Evolutionary conservation across 2,113 vertebrate genomes (phyloP).

Genomic region (Xenopus borealis): DNA sequence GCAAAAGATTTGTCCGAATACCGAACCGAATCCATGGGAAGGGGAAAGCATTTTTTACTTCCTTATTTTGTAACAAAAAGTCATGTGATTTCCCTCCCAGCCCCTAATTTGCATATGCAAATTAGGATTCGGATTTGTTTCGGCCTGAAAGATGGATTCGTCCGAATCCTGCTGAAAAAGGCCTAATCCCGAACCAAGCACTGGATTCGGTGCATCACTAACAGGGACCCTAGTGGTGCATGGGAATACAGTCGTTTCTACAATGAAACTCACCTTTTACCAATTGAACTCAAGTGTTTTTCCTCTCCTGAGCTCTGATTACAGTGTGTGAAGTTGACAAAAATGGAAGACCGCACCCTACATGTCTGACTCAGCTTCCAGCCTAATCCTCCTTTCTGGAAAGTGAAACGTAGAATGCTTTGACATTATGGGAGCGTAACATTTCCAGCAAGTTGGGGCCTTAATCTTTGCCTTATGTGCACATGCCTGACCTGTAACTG

Average conservation of each 20-base stretch:
- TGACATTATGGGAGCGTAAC: neutral
- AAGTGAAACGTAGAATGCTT: neutral
- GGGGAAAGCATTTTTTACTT: no score
- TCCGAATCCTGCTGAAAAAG: no score
- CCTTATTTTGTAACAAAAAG: no score
- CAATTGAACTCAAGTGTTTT: neutral
- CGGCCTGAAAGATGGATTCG: no score
- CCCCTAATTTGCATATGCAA: no score
- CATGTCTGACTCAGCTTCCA: neutral
- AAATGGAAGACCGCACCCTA: neutral
- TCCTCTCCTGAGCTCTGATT: neutral
- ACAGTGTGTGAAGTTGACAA: neutral
- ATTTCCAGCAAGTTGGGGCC: neutral
- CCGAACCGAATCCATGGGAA: no score
- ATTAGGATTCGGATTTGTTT: no score
- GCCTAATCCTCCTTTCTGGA: neutral
- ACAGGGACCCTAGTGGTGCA: neutral
- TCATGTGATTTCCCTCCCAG: no score
- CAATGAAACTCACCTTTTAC: conserved; percentile 4
- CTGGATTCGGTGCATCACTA: no score
- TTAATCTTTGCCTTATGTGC: neutral
- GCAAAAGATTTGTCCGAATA: no score
- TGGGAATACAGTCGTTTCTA: neutral
- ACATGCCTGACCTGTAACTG: neutral
- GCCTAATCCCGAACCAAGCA: no score